These are phyloP conservation scores for Saturnia japonica DNA, from an alignment of 2,888 invertebrate species.

Conservation along the genomic window DNA sequence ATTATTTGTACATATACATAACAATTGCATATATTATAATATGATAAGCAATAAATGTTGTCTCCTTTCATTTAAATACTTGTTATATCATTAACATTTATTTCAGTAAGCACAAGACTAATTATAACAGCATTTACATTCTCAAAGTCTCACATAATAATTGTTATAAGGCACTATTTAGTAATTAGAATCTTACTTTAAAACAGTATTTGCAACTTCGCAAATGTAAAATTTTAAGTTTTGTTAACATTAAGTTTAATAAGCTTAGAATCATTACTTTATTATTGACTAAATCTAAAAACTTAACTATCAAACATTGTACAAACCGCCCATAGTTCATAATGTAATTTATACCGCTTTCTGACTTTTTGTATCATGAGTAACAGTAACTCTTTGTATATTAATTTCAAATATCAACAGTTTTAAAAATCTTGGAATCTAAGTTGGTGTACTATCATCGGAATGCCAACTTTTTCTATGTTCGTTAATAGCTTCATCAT, in stretches of 20 bases:
- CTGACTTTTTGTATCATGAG: background rate
- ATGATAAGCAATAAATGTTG: background rate
- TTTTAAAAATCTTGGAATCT: slow-evolving; percentile 32
- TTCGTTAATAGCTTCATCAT: slow-evolving; percentile 69
- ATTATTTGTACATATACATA: background rate
- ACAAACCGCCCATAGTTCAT: background rate
- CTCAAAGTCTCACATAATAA: background rate
- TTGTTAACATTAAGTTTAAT: background rate
- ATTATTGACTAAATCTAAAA: slow-evolving; percentile 2
- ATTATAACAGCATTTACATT: background rate
- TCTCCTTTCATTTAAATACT: background rate
- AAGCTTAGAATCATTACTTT: background rate
- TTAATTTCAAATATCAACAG: background rate
- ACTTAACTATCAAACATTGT: background rate
- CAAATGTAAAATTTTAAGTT: background rate
- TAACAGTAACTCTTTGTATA: slow-evolving; percentile 2
- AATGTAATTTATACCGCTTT: background rate
- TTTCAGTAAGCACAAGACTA: background rate
- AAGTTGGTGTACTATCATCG: slow-evolving; percentile 75
- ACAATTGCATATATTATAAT: no score
- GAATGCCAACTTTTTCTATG: slow-evolving; percentile 79
- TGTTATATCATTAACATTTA: background rate
- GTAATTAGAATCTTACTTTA: background rate
- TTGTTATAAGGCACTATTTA: background rate
- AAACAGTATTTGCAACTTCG: background rate